A percentile compares a stretch with the other conserved stretches of the same genome.
phyloP scores from a whole-genome alignment of 2,888 invertebrate genomes.

The Spisula solida region DNA sequence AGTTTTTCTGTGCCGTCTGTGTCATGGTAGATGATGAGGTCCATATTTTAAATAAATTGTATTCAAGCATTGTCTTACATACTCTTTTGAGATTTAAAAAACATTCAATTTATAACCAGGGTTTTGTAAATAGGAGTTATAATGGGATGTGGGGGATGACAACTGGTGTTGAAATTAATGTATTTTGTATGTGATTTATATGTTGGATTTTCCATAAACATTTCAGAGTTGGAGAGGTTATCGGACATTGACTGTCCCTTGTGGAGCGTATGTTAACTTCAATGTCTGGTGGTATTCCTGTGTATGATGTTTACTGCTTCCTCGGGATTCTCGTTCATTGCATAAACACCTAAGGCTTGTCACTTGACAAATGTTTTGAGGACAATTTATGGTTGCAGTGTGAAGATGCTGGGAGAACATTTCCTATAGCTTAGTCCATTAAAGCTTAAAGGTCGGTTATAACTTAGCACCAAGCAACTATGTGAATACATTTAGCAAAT shows the following conservation, averaged over 20 bases:
- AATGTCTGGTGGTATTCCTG: not conserved
- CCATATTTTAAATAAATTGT: too few species aligned
- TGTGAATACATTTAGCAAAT: not conserved
- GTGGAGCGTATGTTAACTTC: slow-evolving; percentile 8
- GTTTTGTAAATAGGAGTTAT: not conserved
- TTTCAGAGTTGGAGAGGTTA: not conserved
- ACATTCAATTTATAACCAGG: too few species aligned
- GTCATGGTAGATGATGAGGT: too few species aligned
- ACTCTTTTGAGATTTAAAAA: too few species aligned
- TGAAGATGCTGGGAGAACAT: not conserved
- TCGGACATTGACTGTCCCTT: slow-evolving; percentile 13
- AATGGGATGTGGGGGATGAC: not conserved
- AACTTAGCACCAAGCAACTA: not conserved
- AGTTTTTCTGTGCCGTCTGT: too few species aligned
- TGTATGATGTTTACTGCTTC: not conserved
- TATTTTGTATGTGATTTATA: not conserved
- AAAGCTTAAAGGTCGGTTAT: not conserved
- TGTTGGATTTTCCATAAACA: slow-evolving; percentile 20
- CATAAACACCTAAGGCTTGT: not conserved
- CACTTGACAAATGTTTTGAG: slow-evolving; percentile 3
- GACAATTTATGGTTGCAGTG: not conserved
- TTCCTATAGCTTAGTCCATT: slow-evolving; percentile 1
- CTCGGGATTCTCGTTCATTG: not conserved
- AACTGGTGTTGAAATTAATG: not conserved
- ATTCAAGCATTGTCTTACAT: too few species aligned